Conservation (phyloP, 2,888 invertebrate genomes). For the Tricholauxania praeusta region DNA sequence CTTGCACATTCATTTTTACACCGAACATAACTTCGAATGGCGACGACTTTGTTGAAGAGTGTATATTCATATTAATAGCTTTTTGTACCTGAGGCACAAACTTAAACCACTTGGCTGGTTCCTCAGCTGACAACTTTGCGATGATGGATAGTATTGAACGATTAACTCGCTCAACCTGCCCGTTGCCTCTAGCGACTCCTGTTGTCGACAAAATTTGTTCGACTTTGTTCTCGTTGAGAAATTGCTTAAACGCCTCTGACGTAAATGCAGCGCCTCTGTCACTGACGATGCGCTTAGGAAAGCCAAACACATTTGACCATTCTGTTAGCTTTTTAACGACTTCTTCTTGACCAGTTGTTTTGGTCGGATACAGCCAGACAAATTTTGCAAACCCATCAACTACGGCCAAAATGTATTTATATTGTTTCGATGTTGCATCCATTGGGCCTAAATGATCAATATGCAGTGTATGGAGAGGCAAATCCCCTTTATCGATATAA, state of each 20-base stretch:
- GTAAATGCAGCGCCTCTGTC: conserved; percentile 36
- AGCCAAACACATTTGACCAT: conserved; percentile 30
- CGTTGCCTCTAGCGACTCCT: conserved; percentile 38
- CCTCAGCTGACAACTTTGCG: conserved; percentile 22
- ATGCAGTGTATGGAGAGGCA: conserved; percentile 48
- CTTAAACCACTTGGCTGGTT: conserved; percentile 30
- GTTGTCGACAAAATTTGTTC: conserved; percentile 36
- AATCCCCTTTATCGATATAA: conserved; percentile 54
- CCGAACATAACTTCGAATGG: conserved; percentile 39
- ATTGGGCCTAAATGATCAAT: conserved; percentile 50
- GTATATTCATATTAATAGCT: conserved; percentile 22
- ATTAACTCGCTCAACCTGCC: conserved; percentile 32
- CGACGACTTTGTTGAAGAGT: conserved; percentile 30
- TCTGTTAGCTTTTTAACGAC: conserved; percentile 41
- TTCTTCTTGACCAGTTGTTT: conserved; percentile 52
- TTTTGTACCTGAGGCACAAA: conserved; percentile 48
- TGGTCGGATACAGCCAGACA: conserved; percentile 59
- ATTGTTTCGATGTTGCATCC: conserved; percentile 33
- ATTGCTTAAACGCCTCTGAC: conserved; percentile 31
- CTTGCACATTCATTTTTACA: conserved; percentile 31
- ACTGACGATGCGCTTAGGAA: conserved; percentile 25
- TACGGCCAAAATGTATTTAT: conserved; percentile 44
- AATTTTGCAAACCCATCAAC: conserved; percentile 57
- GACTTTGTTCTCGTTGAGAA: conserved; percentile 29
- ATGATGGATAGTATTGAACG: conserved; percentile 26